These are phyloP conservation scores for Rhinichthys klamathensis DNA, from an alignment of 2,113 vertebrate genomes.

Conservation along the genomic window DNA sequence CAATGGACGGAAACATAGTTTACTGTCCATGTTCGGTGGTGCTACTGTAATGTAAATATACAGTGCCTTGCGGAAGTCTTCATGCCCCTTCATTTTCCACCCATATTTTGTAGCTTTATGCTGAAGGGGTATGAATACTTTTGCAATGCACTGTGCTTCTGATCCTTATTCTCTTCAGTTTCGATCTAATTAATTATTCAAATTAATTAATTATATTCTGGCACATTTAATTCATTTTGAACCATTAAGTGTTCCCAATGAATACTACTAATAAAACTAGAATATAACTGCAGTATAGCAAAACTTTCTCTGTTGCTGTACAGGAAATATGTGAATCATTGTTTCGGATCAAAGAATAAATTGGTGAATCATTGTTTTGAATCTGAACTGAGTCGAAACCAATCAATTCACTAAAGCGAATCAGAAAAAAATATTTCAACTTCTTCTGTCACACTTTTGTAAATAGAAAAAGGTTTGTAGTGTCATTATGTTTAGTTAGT, in stretches of 20 bases:
- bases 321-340: too few species aligned
- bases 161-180: too few species aligned
- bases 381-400: neutral
- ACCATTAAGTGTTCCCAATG: neutral
- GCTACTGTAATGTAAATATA: conserved; percentile 8
- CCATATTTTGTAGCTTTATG: neutral
- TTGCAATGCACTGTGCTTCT: neutral
- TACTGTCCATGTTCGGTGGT: neutral
- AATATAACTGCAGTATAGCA: neutral
- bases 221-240: too few species aligned
- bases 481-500: neutral
- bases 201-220: too few species aligned
- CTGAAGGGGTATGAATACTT: neutral
- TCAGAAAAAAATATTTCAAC: neutral
- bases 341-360: too few species aligned
- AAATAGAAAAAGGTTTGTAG: neutral
- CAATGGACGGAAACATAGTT: conserved; percentile 72
- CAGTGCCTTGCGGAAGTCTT: neutral
- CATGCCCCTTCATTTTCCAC: too few species aligned
- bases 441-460: neutral
- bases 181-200: too few species aligned
- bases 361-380: too few species aligned
- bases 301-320: too few species aligned
- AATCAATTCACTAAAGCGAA: neutral
- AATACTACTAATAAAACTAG: neutral